Evolutionary conservation across 1,140 invertebrate genomes (phyloP), one percentile per base, ranked within the genome.

Genomic region (Drosophila kepulauana): DNA sequence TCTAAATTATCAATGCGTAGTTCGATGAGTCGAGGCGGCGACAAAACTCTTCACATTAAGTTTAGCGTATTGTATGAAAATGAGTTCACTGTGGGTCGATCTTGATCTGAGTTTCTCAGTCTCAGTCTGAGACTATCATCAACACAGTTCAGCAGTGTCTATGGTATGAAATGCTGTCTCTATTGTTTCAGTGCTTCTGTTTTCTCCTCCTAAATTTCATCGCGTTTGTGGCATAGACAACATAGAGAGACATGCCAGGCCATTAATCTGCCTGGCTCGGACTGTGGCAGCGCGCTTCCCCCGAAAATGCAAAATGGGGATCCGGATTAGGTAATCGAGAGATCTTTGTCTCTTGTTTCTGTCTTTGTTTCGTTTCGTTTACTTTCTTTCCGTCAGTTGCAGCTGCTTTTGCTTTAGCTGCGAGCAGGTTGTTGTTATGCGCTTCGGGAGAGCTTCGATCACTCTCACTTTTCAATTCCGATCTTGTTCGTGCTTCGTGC

Each of bases 141-240:
- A 38, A 3, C 8, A 38, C 10, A 38, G 7, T 49, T 57, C 43
- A 10, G 33, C 43, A 10, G 33, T 38, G 58, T 63, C 25, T 35
- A 57, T 49, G 5, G 7, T 54, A 45, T 48, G 46, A n/a, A 62
- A 8, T 46, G 11, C 20, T 35, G n/a, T 51, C 15, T 51, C 38
- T 51, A 72, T 49, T 30, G 49, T 79, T 57, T 70, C 64, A 81
- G 65, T 75, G 87, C 77, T 78, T 75, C 52, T 64, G 64, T 82
- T 88, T 88, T 87, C 85, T 81, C 85, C 84, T 67, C 73, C 80
- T 79, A 78, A 72, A 79, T 78, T 67, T 88, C 84, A 87, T 71
- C 65, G 69, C 58, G 30, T 58, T 52, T 57, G 52, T 65, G 62
- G 41, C 30, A 54, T 30, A 52, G 54, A 79, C 59, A 56, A 25